Percentiles rank a stretch among this genome's conserved stretches.
Conservation (phyloP, 2,888 invertebrate species). For the Allolobophora icterica region DNA sequence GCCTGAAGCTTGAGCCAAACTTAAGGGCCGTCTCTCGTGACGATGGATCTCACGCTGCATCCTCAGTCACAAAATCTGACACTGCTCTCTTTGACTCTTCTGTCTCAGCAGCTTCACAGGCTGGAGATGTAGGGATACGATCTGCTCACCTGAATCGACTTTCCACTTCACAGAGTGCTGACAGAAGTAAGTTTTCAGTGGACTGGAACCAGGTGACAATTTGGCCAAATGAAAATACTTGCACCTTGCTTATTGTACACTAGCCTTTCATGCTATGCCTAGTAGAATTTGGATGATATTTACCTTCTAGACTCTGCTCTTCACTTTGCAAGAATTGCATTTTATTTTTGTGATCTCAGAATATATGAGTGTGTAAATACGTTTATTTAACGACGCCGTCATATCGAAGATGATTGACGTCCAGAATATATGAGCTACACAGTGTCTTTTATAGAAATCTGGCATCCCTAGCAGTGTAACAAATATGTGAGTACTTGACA, state of each 20-base stretch:
- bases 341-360: not conserved
- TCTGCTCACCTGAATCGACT: constrained; percentile 19
- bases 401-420: no score
- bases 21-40: not conserved
- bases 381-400: no score
- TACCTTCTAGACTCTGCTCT: not conserved
- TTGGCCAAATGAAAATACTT: not conserved
- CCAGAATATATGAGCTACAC: no score
- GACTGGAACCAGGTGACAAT: not conserved
- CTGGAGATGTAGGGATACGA: not conserved
- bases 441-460: no score
- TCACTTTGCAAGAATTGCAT: not conserved
- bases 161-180: constrained; percentile 28
- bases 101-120: not conserved
- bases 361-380: no score
- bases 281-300: not conserved
- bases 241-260: not conserved
- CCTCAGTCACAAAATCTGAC: not conserved
- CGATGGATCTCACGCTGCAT: not conserved
- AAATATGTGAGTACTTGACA: not conserved
- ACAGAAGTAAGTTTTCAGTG: constrained; percentile 24
- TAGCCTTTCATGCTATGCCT: not conserved
- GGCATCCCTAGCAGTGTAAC: not conserved
- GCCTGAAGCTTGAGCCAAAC: not conserved
- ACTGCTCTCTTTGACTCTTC: not conserved